Evolutionary conservation across 2,113 vertebrate genomes (phyloP).

Genomic region (Psammodynastes pulverulentus): DNA sequence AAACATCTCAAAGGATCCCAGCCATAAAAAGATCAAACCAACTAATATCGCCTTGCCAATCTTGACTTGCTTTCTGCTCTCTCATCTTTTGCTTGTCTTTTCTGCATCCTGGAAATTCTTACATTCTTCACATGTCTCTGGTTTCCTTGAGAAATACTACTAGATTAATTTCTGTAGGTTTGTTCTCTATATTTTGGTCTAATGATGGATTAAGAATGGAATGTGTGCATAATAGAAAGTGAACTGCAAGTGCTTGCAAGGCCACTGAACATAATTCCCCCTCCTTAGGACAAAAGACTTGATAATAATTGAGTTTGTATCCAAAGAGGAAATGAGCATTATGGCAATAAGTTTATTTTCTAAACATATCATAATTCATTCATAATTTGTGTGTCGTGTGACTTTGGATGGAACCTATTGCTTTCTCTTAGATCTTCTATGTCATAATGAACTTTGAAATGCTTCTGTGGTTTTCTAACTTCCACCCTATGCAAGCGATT

Average conservation of each 20-base stretch:
- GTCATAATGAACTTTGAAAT: constrained; percentile 25
- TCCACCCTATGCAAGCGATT: neutral
- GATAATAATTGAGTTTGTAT: constrained; percentile 50
- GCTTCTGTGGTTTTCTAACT: neutral
- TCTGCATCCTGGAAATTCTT: constrained; percentile 6
- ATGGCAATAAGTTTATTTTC: constrained; percentile 50
- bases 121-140: neutral
- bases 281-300: constrained; percentile 37
- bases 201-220: constrained; percentile 27
- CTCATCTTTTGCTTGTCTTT: neutral
- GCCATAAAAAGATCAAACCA: neutral
- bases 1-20: neutral
- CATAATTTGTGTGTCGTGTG: constrained; percentile 44
- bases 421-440: constrained; percentile 42
- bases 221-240: constrained; percentile 48
- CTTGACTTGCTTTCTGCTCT: neutral
- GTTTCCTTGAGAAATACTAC: constrained; percentile 33
- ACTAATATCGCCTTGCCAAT: neutral
- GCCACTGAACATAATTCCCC: constrained; percentile 39
- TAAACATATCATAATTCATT: constrained; percentile 54
- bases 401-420: constrained; percentile 46
- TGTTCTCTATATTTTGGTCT: constrained; percentile 26
- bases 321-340: constrained; percentile 50
- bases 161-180: constrained; percentile 10
- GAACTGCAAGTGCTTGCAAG: constrained; percentile 47